These are phyloP conservation scores for Perodicticus potto DNA, from an alignment of 2,797 vertebrate species.

Conservation along the genomic window DNA sequence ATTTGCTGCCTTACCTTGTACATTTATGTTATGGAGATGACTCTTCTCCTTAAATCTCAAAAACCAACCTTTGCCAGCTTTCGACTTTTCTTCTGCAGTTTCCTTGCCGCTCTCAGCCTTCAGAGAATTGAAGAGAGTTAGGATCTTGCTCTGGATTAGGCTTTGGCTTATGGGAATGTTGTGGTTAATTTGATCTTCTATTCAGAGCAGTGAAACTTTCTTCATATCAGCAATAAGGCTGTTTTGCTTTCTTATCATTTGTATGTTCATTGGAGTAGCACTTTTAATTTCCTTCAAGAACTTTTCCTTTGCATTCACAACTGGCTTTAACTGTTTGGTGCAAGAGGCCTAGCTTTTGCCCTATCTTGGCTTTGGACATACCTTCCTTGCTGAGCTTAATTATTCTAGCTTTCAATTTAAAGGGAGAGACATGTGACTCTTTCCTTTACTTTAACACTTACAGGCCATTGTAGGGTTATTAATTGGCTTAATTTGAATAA, in stretches of 20 bases:
- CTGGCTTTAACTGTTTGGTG: neutral
- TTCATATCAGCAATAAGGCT: neutral
- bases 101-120: neutral
- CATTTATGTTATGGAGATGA: neutral
- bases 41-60: neutral
- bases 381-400: neutral
- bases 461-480: neutral
- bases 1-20: neutral
- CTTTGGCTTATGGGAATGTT: neutral
- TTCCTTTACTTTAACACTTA: neutral
- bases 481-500: neutral
- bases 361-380: neutral
- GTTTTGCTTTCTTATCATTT: neutral
- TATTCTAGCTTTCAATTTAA: neutral
- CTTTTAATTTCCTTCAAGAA: neutral
- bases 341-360: neutral
- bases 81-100: neutral
- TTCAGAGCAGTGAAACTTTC: neutral
- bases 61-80: neutral
- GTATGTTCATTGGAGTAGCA: neutral
- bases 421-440: neutral
- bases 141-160: neutral
- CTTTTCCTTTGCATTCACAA: neutral
- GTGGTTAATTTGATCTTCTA: neutral
- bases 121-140: neutral